Evolutionary conservation across 2,113 vertebrate species (phyloP).

Genomic region (Sminthopsis crassicaudata): DNA sequence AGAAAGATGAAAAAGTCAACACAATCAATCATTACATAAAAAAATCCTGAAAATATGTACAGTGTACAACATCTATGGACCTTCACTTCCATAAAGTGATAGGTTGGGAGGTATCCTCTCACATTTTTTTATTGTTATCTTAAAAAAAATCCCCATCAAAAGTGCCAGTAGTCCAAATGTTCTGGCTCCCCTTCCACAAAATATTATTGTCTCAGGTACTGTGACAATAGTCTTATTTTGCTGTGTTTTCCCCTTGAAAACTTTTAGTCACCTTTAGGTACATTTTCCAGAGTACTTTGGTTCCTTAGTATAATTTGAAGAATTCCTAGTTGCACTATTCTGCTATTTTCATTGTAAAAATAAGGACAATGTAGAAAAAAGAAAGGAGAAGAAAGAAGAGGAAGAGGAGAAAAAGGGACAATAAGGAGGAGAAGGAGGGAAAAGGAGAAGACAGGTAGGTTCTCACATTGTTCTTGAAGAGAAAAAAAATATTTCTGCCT

Average conservation of each 20-base stretch:
- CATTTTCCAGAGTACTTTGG: background rate
- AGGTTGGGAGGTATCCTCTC: background rate
- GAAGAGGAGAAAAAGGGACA: too few relatives aligned
- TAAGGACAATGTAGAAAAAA: too few relatives aligned
- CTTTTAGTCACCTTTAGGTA: background rate
- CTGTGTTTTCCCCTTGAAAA: background rate
- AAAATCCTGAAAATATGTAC: background rate
- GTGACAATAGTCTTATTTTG: background rate
- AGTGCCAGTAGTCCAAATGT: background rate
- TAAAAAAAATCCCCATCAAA: background rate
- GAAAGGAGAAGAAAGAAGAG: too few relatives aligned
- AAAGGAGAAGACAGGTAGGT: background rate
- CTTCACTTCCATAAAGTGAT: background rate
- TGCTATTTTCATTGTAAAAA: background rate
- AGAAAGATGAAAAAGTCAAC: background rate
- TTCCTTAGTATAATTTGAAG: background rate
- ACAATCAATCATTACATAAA: background rate
- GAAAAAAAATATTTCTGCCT: background rate
- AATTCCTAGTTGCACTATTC: background rate
- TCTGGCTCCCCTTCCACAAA: background rate
- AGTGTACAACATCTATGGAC: background rate
- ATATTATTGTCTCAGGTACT: background rate
- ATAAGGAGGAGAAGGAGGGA: too few relatives aligned
- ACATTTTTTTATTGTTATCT: background rate
- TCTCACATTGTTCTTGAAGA: background rate